Conservation (phyloP, 2,888 invertebrate species). For the Leuctra nigra region DNA sequence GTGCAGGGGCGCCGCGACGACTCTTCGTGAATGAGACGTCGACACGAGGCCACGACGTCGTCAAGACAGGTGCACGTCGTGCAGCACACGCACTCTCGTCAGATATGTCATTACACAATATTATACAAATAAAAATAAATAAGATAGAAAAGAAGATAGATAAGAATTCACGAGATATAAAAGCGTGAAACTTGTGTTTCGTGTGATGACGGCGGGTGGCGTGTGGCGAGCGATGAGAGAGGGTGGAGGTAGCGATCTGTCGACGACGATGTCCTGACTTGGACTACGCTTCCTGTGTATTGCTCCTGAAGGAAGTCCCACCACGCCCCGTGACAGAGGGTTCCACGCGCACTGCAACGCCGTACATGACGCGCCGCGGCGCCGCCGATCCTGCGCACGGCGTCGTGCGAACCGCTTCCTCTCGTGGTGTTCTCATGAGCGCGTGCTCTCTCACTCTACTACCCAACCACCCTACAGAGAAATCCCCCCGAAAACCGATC, state of each 20-base stretch:
- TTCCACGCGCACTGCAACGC: not conserved
- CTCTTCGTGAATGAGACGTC: too few species aligned
- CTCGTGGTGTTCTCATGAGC: not conserved
- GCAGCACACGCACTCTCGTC: too few species aligned
- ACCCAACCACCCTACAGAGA: not conserved
- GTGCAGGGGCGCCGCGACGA: too few species aligned
- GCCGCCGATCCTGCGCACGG: not conserved
- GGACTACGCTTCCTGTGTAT: not conserved
- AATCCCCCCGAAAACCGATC: slow-evolving; percentile 9
- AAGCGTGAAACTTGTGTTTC: not conserved
- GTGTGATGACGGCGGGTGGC: not conserved
- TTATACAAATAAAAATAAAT: too few species aligned
- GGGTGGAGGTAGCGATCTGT: not conserved
- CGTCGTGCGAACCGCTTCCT: not conserved
- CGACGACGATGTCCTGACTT: not conserved
- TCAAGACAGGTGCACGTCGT: too few species aligned
- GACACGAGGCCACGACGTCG: too few species aligned
- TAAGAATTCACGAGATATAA: too few species aligned
- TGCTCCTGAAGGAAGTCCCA: not conserved
- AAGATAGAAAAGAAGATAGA: too few species aligned
- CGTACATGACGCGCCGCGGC: not conserved
- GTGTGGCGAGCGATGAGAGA: not conserved
- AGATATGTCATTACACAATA: too few species aligned
- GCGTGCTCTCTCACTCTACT: not conserved
- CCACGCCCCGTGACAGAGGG: slow-evolving; percentile 6